Percentiles rank a stretch among this genome's conserved stretches.
Conservation (phyloP, 2,797 vertebrate genomes). For the Chaunax sp. region DNA sequence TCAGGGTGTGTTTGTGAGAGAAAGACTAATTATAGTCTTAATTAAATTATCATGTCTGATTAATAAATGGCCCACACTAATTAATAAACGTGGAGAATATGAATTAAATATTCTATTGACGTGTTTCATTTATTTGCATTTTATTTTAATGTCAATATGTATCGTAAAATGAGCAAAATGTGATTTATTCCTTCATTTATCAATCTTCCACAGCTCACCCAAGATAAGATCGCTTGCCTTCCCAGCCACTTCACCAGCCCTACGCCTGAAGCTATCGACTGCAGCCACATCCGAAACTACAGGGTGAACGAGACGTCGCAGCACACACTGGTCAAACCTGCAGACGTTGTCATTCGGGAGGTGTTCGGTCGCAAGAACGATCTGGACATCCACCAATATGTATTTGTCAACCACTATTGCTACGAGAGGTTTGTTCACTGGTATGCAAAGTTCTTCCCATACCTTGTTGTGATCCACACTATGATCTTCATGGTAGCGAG, state of each 20-base stretch:
- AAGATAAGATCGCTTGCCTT: slow-evolving; percentile 92
- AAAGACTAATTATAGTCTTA: too few species aligned
- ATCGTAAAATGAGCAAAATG: too few species aligned
- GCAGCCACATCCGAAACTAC: slow-evolving; percentile 80
- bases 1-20: too few species aligned
- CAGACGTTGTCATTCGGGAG: slow-evolving; percentile 68
- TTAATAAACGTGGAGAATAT: too few species aligned
- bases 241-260: slow-evolving; percentile 83
- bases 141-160: too few species aligned
- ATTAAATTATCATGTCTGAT: too few species aligned
- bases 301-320: slow-evolving; percentile 69
- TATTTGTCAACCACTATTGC: slow-evolving; percentile 92
- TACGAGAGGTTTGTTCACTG: slow-evolving; percentile 92
- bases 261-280: slow-evolving; percentile 77
- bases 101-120: too few species aligned
- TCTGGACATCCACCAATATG: slow-evolving; percentile 92
- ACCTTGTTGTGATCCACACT: slow-evolving; percentile 92
- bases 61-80: too few species aligned
- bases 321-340: slow-evolving; percentile 40
- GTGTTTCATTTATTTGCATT: too few species aligned
- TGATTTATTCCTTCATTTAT: slow-evolving; percentile 6
- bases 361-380: slow-evolving; percentile 87
- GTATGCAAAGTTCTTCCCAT: slow-evolving; percentile 94
- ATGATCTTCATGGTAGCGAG: slow-evolving; percentile 93
- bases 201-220: slow-evolving; percentile 84